Conservation (phyloP, 2,113 vertebrate species). For the Willisornis vidua region DNA sequence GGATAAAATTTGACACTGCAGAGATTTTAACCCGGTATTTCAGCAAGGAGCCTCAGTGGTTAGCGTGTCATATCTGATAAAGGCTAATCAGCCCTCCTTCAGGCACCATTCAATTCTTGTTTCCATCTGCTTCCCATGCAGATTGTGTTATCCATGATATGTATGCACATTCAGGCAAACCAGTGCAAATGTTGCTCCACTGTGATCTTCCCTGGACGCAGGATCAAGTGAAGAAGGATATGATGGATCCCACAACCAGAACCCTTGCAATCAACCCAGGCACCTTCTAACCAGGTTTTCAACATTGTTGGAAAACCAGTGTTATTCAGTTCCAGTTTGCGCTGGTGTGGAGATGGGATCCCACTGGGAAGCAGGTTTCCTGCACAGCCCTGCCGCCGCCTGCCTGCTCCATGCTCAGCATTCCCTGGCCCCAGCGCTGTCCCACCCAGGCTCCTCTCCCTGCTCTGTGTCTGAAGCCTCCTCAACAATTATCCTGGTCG, state of each 20-base stretch:
- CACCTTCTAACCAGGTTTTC: background rate
- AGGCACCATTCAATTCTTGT: slow-evolving; percentile 29
- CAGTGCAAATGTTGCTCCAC: background rate
- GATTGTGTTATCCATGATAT: accelerated
- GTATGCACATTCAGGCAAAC: background rate
- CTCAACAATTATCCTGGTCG: background rate
- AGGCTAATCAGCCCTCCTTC: slow-evolving; percentile 44
- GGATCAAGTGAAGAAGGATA: background rate
- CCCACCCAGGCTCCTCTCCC: background rate
- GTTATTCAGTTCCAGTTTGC: background rate
- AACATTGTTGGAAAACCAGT: background rate
- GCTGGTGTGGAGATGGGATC: background rate
- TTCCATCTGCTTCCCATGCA: slow-evolving; percentile 17
- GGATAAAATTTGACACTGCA: slow-evolving; percentile 10
- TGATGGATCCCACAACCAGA: accelerated
- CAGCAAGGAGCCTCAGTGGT: background rate
- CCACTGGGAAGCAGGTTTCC: background rate
- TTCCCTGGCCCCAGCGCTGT: accelerated
- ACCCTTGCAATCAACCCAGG: background rate
- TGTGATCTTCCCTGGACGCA: background rate
- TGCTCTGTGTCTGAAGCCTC: background rate
- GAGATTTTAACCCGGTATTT: slow-evolving; percentile 20
- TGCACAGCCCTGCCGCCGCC: accelerated
- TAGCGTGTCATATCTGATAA: slow-evolving; percentile 51
- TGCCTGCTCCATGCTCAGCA: background rate